Conservation (phyloP, 2,113 vertebrate species). For the Miniopterus natalensis region DNA sequence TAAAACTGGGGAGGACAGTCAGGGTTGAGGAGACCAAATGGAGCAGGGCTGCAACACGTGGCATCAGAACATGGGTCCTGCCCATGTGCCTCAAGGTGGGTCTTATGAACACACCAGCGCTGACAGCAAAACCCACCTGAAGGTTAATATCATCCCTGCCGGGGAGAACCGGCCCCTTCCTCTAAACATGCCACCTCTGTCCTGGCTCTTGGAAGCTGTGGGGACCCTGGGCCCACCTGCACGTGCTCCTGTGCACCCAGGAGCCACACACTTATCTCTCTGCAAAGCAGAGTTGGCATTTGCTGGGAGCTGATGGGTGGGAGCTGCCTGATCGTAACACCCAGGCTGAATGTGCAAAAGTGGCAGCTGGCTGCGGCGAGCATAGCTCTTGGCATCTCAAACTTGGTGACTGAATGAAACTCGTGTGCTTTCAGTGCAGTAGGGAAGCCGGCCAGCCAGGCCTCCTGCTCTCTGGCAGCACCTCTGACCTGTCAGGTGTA, state of each 20-base stretch:
- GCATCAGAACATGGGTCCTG: neutral
- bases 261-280: neutral
- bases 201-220: neutral
- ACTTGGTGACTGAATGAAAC: neutral
- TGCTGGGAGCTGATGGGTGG: neutral
- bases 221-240: neutral
- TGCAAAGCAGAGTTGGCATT: neutral
- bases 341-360: slow-evolving; percentile 18
- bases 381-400: neutral
- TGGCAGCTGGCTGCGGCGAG: neutral
- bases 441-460: neutral
- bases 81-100: neutral
- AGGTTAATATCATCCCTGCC: neutral
- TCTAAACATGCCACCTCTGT: neutral
- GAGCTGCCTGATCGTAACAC: slow-evolving; percentile 51
- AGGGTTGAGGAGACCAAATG: neutral
- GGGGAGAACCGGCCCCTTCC: neutral
- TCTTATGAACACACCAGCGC: neutral
- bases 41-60: neutral
- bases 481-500: neutral
- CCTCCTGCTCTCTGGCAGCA: neutral
- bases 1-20: neutral
- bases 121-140: neutral
- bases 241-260: neutral
- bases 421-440: rapidly evolving